Conservation (phyloP, 2,888 invertebrate species). For the Pollenia angustigena region DNA sequence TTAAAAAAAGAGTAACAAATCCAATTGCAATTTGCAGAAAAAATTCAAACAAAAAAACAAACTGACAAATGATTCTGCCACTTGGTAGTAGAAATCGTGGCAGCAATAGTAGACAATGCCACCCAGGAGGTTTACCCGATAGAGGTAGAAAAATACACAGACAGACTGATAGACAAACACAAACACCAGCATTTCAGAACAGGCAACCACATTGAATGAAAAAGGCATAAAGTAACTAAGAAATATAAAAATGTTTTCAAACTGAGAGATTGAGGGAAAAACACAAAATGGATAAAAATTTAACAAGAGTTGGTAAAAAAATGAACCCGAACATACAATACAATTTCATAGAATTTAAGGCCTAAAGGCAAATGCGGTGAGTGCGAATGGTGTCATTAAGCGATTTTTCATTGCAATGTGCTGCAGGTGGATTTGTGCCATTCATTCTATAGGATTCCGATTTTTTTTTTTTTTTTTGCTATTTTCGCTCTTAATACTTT, state of each 20-base stretch:
- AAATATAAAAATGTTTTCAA: constrained; percentile 34
- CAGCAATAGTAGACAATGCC: constrained; percentile 70
- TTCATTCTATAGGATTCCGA: constrained; percentile 41
- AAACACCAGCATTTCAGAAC: constrained; percentile 26
- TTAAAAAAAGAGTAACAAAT: constrained; percentile 75
- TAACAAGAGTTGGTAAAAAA: constrained; percentile 44
- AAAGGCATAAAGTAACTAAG: constrained; percentile 53
- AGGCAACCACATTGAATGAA: constrained; percentile 51
- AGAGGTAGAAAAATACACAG: constrained; percentile 56
- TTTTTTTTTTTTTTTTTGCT: constrained; percentile 25
- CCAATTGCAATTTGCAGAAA: constrained; percentile 76
- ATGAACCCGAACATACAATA: constrained; percentile 67
- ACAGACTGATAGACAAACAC: constrained; percentile 38
- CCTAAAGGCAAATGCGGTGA: constrained; percentile 73
- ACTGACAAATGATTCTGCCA: constrained; percentile 77
- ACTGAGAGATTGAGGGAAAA: constrained; percentile 13
- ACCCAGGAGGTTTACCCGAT: constrained; percentile 67
- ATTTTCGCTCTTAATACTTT: constrained; percentile 12
- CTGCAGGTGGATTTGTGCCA: constrained; percentile 80
- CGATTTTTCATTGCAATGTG: constrained; percentile 83
- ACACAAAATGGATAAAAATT: constrained; percentile 57
- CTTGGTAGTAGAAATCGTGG: constrained; percentile 70
- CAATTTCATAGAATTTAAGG: constrained; percentile 71
- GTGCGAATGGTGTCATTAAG: constrained; percentile 83
- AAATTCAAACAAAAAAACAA: constrained; percentile 43